phyloP scores from a whole-genome alignment of 2,797 vertebrate genomes.

The Xiphorhynchus erythropygius region DNA sequence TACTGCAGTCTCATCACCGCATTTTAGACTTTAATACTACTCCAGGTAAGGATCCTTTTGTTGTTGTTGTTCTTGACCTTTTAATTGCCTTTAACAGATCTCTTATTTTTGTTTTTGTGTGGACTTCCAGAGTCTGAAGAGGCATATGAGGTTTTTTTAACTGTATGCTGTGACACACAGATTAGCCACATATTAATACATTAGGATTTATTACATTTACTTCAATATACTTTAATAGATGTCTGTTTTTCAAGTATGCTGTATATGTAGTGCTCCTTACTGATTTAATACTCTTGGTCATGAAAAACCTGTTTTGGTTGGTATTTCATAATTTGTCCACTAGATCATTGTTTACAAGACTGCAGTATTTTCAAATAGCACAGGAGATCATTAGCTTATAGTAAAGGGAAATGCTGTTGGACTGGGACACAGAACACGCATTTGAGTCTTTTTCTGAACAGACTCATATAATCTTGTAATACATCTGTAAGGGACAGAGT shows the following conservation, averaged over 20 bases:
- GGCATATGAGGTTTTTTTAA: neutral
- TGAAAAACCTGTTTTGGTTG: neutral
- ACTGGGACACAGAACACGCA: neutral
- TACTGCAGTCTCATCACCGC: conserved; percentile 96
- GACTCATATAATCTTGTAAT: neutral
- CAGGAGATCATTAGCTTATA: neutral
- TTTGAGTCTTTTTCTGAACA: neutral
- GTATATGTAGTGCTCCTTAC: neutral
- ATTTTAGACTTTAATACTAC: conserved; percentile 97
- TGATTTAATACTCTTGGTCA: neutral
- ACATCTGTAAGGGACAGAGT: neutral
- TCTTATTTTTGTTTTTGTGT: neutral
- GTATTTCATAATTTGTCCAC: neutral
- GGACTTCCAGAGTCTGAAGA: neutral
- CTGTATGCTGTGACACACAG: neutral
- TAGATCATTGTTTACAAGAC: neutral
- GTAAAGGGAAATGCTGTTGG: neutral
- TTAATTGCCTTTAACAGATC: neutral
- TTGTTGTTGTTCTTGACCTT: neutral
- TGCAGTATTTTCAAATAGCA: neutral
- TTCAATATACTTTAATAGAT: neutral
- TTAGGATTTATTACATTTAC: neutral
- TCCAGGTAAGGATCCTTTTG: conserved; percentile 80
- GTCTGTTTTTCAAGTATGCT: neutral
- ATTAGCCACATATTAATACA: neutral